A percentile compares a stretch with the other conserved stretches of the same genome.
phyloP scores from a whole-genome alignment of 1,140 invertebrate species.

The Trichomalopsis sarcophagae region DNA sequence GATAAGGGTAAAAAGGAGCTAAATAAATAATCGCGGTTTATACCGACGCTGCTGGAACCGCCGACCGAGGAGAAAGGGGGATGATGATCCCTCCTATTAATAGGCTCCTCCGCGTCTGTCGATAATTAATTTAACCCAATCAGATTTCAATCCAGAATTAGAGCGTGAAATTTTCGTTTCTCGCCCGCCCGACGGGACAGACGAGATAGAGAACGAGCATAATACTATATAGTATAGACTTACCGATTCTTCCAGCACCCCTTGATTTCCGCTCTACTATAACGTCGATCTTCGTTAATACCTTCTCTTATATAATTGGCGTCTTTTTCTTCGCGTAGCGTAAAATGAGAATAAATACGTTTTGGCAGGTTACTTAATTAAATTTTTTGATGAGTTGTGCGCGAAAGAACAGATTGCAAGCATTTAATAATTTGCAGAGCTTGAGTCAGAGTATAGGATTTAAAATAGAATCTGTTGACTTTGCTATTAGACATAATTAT shows the following conservation, averaged over 20 bases:
- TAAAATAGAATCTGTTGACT: no score
- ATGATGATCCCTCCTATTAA: constrained; percentile 54
- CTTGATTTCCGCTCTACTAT: not conserved
- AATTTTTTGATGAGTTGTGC: not conserved
- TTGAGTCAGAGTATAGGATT: not conserved
- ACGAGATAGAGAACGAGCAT: not conserved
- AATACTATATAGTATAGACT: not conserved
- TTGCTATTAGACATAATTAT: not conserved
- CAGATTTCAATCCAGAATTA: constrained; percentile 55
- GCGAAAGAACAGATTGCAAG: not conserved
- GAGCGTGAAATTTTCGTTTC: not conserved
- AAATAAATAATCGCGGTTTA: constrained; percentile 58
- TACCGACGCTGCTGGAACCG: not conserved
- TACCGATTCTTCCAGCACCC: not conserved
- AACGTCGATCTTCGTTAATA: constrained; percentile 27
- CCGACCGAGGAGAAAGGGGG: not conserved
- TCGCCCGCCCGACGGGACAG: not conserved
- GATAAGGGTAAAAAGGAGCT: constrained; percentile 42
- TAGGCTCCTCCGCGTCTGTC: constrained; percentile 51
- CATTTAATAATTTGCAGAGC: not conserved
- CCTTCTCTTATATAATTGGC: not conserved
- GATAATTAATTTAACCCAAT: constrained; percentile 61
- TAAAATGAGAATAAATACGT: not conserved
- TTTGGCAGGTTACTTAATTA: not conserved
- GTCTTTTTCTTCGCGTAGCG: not conserved